Evolutionary conservation across 1,140 invertebrate genomes (phyloP), one percentile per base, ranked within the genome.

Genomic region (Thalassaphorura encarpata): DNA sequence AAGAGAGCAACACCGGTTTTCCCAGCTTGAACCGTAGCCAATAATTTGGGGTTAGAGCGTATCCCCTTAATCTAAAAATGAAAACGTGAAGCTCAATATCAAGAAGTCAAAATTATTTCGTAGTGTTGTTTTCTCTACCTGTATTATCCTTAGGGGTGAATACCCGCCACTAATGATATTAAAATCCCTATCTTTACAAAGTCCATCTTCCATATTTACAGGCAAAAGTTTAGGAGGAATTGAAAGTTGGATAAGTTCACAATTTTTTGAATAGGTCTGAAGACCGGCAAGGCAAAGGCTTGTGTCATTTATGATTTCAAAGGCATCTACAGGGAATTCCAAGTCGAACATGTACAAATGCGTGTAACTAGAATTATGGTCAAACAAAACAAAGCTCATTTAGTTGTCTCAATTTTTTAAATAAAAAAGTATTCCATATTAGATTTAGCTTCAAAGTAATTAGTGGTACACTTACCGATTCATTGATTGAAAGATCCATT

Each of bases 281-380:
- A 58, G 49, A n/a, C 61, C 61, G 11, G 58, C 49, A 2, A 63
- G 40, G 43, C 63, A 66, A 13, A 67, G 27, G 28, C 52, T 67
- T 1, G 40, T 55, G 19, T 56, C 47, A 50, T 66, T 56, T 16
- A 61, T 56, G 28, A 66, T 28, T 39, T 61, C 49, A 1, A 67
- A 46, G 8, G 48, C 48, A 28, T 62, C 58, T 16, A 61, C 47
- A 3, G 63, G 61, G 42, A 60, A 61, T 24, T 65, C 66, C 43
- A 67, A 19, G n/a, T 67, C 66, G 45, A 63, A 67, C 66, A 67
- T 67, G 52, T 61, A 63, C 11, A 67, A 39, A 49, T 62, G 56
- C 19, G 28, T 47, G 39, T 67, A 67, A 21, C 66, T 66, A 15
- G 36, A 61, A 18, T 40, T 26, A 50, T 16, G 21, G 8, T 5